Conservation (phyloP, 2,888 invertebrate species). For the Thereva nobilitata region DNA sequence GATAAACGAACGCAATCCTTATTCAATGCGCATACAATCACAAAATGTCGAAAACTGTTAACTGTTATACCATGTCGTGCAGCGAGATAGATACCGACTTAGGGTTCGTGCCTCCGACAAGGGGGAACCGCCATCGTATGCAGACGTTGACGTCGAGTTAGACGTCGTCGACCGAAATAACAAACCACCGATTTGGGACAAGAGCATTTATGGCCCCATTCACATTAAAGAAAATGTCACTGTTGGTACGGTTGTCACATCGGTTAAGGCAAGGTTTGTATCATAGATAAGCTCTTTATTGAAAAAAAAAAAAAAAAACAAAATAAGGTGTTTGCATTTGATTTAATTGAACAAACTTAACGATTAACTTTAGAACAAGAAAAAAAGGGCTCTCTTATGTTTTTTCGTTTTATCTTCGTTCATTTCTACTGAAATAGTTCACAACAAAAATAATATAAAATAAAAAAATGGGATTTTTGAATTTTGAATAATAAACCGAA, state of each 20-base stretch:
- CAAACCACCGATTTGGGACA: conserved; percentile 97
- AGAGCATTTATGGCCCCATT: conserved; percentile 94
- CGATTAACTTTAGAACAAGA: background rate
- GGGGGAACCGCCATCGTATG: conserved; percentile 88
- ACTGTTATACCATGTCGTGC: conserved; percentile 42
- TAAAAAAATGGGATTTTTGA: conserved; percentile 17
- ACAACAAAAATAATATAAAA: conserved; percentile 12
- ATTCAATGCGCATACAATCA: conserved; percentile 16
- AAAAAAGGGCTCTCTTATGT: too few relatives aligned
- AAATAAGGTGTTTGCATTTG: conserved; percentile 7
- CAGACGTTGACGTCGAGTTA: conserved; percentile 96
- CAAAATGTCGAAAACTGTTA: conserved; percentile 16
- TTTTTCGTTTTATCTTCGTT: too few relatives aligned
- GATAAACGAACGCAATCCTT: background rate
- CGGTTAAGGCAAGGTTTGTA: conserved; percentile 98
- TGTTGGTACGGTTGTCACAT: conserved; percentile 97
- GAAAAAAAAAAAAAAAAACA: background rate
- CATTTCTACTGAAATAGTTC: conserved; percentile 4
- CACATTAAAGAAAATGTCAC: conserved; percentile 98
- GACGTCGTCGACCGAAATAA: conserved; percentile 98
- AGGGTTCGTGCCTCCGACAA: conserved; percentile 96
- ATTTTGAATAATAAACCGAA: conserved; percentile 9
- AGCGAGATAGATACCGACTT: conserved; percentile 96
- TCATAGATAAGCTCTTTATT: conserved; percentile 51
- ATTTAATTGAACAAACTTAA: conserved; percentile 1